phyloP scores from a whole-genome alignment of 2,797 vertebrate species.

The Nyctalus aviator region DNA sequence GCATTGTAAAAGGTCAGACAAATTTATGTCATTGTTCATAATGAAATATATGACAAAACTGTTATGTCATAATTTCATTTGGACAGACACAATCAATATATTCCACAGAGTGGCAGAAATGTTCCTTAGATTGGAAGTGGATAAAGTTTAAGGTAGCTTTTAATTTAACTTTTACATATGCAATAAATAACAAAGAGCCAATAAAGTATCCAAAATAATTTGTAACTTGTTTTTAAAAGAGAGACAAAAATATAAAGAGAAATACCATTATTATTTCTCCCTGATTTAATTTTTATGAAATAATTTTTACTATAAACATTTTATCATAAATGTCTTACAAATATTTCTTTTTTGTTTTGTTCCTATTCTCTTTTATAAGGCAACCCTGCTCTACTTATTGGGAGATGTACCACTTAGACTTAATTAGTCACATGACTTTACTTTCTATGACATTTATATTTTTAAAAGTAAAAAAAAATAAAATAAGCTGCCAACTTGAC shows the following conservation, averaged over 20 bases:
- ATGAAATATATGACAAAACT: background rate
- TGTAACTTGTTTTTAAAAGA: background rate
- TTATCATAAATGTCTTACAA: background rate
- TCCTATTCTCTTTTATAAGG: background rate
- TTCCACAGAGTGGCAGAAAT: background rate
- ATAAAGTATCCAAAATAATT: constrained; percentile 2
- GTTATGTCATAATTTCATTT: background rate
- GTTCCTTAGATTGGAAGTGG: background rate
- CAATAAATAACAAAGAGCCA: background rate
- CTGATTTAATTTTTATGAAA: background rate
- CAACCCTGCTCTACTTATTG: background rate
- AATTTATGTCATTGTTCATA: background rate
- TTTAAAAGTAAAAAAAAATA: background rate
- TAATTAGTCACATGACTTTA: background rate
- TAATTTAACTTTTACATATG: background rate
- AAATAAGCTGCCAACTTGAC: background rate
- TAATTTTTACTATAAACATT: background rate
- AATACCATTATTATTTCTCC: background rate
- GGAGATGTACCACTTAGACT: background rate
- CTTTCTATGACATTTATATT: background rate
- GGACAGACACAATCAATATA: background rate
- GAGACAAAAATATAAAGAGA: background rate
- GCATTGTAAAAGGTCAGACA: background rate
- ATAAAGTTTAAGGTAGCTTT: constrained; percentile 27
- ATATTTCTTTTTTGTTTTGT: background rate